Evolutionary conservation across 2,113 vertebrate genomes (phyloP).

Genomic region (Hippocampus mohnikei): DNA sequence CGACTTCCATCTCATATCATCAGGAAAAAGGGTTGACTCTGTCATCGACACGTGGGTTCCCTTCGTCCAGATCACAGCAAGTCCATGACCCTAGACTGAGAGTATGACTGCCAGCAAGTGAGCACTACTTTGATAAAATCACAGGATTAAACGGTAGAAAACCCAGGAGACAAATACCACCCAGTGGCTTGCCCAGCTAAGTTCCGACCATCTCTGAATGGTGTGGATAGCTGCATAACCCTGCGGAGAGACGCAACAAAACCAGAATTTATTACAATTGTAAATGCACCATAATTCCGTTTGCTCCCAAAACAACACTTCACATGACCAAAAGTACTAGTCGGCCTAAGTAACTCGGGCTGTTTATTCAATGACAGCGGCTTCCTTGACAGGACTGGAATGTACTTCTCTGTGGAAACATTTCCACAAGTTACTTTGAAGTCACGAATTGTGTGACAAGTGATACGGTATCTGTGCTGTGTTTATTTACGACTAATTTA

Average conservation of each 20-base stretch:
- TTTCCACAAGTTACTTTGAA: too few species aligned
- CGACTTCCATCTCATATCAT: background rate
- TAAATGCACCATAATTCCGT: background rate
- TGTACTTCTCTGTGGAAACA: too few species aligned
- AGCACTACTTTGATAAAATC: background rate
- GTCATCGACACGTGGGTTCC: background rate
- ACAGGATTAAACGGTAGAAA: slow-evolving; percentile 79
- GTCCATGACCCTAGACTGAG: background rate
- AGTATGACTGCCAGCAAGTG: background rate
- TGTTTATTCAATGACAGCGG: background rate
- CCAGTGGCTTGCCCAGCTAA: slow-evolving; percentile 89
- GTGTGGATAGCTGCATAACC: slow-evolving; percentile 83
- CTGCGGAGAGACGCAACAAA: slow-evolving; percentile 47
- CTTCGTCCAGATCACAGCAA: background rate
- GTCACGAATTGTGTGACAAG: too few species aligned
- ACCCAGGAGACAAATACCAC: slow-evolving; percentile 80
- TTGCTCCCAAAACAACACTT: background rate
- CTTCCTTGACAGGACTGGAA: background rate
- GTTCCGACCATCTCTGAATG: slow-evolving; percentile 85
- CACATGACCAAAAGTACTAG: background rate
- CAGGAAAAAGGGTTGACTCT: background rate
- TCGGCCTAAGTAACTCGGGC: too few species aligned
- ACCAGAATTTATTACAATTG: background rate
- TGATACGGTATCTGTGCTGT: too few species aligned
- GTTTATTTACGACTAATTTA: too few species aligned